Conservation (phyloP, 2,113 vertebrate genomes). For the Rynchops niger region DNA sequence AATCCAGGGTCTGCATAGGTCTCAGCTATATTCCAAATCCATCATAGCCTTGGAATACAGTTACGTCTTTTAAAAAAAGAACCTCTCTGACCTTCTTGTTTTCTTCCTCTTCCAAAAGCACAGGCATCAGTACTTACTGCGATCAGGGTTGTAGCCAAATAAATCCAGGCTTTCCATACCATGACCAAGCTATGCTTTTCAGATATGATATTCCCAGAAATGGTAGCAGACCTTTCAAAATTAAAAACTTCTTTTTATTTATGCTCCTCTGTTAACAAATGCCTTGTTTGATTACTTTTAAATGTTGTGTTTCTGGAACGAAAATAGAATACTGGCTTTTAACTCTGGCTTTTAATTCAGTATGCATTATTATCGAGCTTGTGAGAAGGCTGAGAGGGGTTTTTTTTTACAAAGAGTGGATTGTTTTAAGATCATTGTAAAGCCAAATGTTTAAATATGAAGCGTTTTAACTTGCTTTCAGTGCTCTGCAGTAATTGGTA, state of each 20-base stretch:
- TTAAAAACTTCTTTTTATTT: conserved; percentile 34
- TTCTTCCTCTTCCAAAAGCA: conserved; percentile 16
- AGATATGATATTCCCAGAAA: not conserved
- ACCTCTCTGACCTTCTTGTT: not conserved
- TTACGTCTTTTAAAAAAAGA: not conserved
- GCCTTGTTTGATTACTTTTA: conserved; percentile 6
- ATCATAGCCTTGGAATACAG: not conserved
- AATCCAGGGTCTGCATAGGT: not conserved
- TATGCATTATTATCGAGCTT: not conserved
- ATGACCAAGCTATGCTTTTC: not conserved
- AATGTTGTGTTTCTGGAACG: conserved; percentile 11
- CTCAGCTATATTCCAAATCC: not conserved
- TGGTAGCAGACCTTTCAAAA: conserved; percentile 19
- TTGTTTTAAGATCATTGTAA: conserved; percentile 27
- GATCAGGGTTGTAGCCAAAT: not conserved
- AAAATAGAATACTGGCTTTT: conserved; percentile 24
- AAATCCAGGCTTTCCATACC: not conserved
- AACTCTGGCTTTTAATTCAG: not conserved
- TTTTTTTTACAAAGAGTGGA: not conserved
- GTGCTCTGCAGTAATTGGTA: not conserved
- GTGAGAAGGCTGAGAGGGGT: not conserved
- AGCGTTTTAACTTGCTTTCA: not conserved
- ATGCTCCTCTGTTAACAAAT: conserved; percentile 24
- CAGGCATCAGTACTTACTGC: not conserved
- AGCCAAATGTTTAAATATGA: conserved; percentile 18